Base-by-base conservation (phyloP, 2,797 vertebrate species). In the Acanthurus tractus region DNA sequence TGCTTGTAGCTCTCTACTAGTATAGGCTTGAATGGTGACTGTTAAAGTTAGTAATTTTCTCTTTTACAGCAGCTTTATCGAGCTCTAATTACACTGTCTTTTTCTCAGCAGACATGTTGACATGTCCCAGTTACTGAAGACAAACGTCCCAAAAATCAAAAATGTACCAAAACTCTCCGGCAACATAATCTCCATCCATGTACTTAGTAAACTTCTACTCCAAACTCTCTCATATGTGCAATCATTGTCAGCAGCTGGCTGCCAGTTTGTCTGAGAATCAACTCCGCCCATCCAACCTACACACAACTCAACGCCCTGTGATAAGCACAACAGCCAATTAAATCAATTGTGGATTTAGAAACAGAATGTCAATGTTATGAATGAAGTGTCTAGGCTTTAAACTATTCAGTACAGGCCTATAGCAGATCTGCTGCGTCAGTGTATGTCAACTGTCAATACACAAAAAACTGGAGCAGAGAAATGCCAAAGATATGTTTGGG, bases 1-100 rank as follows among this genome's bases (percentile, higher is more conserved):
- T 71, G 56, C 68, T 36, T 54, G 23, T 38, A 56, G 72, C 40
- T 70, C 40, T 81, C 52, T 46, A 50, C 45, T 63, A 9, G 18
- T 68, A 59, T 45, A 6, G 34, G 36, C 63, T 44, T 73, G 40
- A 82, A 64, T 40, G 44, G 22, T 70, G 50, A 25, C 20, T 54
- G 38, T 74, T 78, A 25, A 61, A 53, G 17, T 45, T 49, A n/a
- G 8, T 64, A 2, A 66, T 67, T 69, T 74, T 29, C 8, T 63
- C 12, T 62, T 34, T 55, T 6, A 44, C 14, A 22, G 36, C 14
- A 53, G 50, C 15, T 57, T 56, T 29, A 29, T 29, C 25, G 25
- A 29, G 25, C 25, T 29, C 25, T 29, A 29, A 29, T 29, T 29
- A 29, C 25, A 29, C 25, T 29, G 13, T 23, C 20, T 8, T 38